These are phyloP conservation scores for Gasterosteus aculeatus DNA, from an alignment of 2,113 vertebrate species.

Conservation along the genomic window DNA sequence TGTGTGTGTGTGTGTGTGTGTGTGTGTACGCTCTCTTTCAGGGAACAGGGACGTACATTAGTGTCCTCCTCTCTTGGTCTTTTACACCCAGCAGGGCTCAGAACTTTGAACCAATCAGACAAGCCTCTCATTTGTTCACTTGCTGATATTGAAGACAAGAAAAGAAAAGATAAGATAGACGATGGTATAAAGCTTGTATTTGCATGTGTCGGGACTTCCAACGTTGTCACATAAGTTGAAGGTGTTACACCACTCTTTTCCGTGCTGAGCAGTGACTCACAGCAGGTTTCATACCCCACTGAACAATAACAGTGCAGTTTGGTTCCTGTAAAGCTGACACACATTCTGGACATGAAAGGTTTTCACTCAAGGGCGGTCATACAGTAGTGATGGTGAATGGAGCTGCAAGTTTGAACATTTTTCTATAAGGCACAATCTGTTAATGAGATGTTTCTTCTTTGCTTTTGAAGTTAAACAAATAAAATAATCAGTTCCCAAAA, in stretches of 20 bases:
- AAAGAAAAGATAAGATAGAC: background rate
- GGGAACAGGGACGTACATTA: constrained; percentile 56
- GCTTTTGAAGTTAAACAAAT: background rate
- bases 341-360: constrained; percentile 33
- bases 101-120: constrained; percentile 21
- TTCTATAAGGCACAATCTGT: background rate
- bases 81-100: constrained; percentile 28
- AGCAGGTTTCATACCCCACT: constrained; percentile 24
- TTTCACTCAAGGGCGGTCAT: constrained; percentile 13
- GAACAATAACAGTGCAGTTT: constrained; percentile 25
- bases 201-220: background rate
- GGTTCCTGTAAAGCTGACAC: constrained; percentile 41
- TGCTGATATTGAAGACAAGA: constrained; percentile 11
- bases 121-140: background rate
- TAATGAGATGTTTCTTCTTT: background rate
- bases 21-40: constrained; percentile 37
- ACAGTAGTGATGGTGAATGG: background rate
- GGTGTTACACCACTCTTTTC: background rate
- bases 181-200: constrained; percentile 13
- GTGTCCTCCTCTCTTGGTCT: constrained; percentile 50
- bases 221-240: background rate
- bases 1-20: constrained; percentile 20
- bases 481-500: background rate
- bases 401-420: background rate
- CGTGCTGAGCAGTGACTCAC: constrained; percentile 12